Percentiles rank a stretch among this genome's conserved stretches.
Evolutionary conservation across 1,140 invertebrate genomes (phyloP).

Genomic region (Mycetomoellerius zeteki): DNA sequence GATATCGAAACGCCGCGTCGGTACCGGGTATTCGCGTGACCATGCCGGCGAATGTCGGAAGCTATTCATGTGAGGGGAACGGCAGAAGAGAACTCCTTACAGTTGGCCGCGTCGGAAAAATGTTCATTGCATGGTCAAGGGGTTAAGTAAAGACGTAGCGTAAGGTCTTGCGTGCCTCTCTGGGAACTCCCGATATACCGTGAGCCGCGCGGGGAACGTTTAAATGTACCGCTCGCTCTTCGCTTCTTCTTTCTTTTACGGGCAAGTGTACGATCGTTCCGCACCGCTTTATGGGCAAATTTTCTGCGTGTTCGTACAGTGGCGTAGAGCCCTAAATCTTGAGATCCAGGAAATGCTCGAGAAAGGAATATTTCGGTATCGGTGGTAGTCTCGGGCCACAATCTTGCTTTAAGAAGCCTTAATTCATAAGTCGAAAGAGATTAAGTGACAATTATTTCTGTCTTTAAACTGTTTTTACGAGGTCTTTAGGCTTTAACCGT

Average conservation of each 20-base stretch:
- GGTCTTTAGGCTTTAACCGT: no score
- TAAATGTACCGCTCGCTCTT: slow-evolving; percentile 65
- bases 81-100: slow-evolving; percentile 41
- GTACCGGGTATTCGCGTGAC: slow-evolving; percentile 29
- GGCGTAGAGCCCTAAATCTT: slow-evolving; percentile 24
- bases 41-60: slow-evolving; percentile 43
- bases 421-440: no score
- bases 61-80: slow-evolving; percentile 22
- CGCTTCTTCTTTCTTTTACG: slow-evolving; percentile 63
- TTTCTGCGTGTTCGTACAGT: slow-evolving; percentile 60
- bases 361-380: neutral
- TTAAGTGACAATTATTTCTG: no score
- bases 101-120: slow-evolving; percentile 65
- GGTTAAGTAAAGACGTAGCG: slow-evolving; percentile 72
- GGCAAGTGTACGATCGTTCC: slow-evolving; percentile 51
- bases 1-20: slow-evolving; percentile 52
- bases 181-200: slow-evolving; percentile 60
- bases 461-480: no score
- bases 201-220: slow-evolving; percentile 43
- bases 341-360: neutral
- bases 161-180: slow-evolving; percentile 54
- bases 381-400: no score
- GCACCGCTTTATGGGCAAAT: slow-evolving; percentile 60
- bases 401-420: no score
- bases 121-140: slow-evolving; percentile 70